A percentile compares a stretch with the other conserved stretches of the same genome.
Conservation (phyloP, 2,888 invertebrate genomes). For the Amphipoea oculea region DNA sequence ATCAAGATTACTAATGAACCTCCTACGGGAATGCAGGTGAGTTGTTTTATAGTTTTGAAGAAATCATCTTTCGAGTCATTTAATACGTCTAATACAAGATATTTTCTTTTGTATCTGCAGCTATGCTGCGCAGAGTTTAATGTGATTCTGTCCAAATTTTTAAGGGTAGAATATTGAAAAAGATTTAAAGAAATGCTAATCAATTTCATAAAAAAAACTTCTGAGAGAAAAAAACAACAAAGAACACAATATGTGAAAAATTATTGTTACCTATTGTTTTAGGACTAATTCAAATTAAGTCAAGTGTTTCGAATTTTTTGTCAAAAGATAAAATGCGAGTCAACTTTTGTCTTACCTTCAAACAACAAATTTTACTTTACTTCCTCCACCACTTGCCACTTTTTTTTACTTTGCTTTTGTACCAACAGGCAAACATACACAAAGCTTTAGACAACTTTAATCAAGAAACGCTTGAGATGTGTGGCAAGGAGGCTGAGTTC, state of each 20-base stretch:
- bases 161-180: no score
- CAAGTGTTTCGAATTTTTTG: no score
- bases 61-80: not conserved
- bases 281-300: no score
- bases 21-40: constrained; percentile 97
- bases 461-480: constrained; percentile 98
- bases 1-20: constrained; percentile 99
- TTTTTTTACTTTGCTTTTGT: not conserved
- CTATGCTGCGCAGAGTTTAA: not conserved
- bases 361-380: no score
- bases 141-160: not conserved
- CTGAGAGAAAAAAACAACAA: no score
- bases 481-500: constrained; percentile 98
- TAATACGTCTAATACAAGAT: not conserved
- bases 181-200: no score
- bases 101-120: not conserved
- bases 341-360: no score
- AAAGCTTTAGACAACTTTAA: constrained; percentile 98
- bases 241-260: no score
- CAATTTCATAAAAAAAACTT: no score
- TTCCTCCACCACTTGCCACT: no score
- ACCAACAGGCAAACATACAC: constrained; percentile 96
- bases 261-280: no score
- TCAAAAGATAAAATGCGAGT: no score
- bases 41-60: not conserved